Evolutionary conservation across 2,797 vertebrate genomes (phyloP).

Genomic region (Pogonophryne albipinna): DNA sequence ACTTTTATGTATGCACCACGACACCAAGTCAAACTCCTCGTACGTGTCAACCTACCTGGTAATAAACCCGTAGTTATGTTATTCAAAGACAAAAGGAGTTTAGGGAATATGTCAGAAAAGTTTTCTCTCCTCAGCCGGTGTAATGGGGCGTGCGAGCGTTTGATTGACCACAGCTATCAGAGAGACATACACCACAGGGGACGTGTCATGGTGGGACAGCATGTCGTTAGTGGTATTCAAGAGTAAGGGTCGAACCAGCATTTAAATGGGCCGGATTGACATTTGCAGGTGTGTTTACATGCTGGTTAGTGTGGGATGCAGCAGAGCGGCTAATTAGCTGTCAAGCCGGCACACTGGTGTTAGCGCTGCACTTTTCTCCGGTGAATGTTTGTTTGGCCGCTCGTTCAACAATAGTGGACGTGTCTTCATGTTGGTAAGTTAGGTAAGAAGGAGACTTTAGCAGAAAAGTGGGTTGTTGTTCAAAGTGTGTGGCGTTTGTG

Average conservation of each 20-base stretch:
- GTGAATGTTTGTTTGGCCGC: not conserved
- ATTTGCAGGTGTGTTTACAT: constrained; percentile 22
- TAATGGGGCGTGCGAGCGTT: not conserved
- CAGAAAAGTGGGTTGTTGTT: not conserved
- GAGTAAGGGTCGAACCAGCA: not conserved
- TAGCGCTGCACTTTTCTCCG: not conserved
- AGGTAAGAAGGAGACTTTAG: not conserved
- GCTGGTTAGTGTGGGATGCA: constrained; percentile 4
- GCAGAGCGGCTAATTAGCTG: constrained; percentile 14
- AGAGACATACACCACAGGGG: not conserved
- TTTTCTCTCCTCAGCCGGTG: not conserved
- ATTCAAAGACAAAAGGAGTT: not conserved
- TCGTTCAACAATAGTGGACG: not conserved
- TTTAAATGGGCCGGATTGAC: constrained; percentile 2
- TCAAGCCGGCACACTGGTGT: not conserved
- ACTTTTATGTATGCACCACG: too few relatives aligned
- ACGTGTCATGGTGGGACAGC: not conserved
- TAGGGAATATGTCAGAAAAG: not conserved
- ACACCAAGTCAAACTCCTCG: too few relatives aligned
- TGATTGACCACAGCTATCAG: constrained; percentile 8
- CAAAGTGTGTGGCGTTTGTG: not conserved
- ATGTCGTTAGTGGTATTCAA: not conserved
- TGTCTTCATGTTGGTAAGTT: too few relatives aligned
- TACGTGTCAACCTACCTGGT: too few relatives aligned
- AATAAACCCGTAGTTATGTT: not conserved